Conservation (phyloP, 2,113 vertebrate genomes). For the Xyliphius kryptos region DNA sequence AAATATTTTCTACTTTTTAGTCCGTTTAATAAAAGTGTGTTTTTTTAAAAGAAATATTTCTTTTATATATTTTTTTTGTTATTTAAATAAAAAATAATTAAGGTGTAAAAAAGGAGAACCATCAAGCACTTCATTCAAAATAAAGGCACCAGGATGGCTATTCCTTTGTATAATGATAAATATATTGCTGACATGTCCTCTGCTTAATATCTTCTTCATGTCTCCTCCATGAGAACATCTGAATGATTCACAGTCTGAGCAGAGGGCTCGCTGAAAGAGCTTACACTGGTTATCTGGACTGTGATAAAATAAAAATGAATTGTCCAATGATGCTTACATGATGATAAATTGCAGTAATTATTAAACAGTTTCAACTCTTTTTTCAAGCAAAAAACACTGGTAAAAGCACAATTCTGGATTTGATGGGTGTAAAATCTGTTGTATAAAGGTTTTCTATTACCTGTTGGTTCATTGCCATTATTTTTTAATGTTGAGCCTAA, state of each 20-base stretch:
- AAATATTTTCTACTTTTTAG: too few species aligned
- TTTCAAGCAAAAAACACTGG: not conserved
- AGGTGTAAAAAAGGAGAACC: too few species aligned
- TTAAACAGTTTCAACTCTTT: constrained; percentile 12
- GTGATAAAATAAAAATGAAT: too few species aligned
- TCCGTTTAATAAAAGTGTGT: too few species aligned
- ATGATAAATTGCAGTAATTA: constrained; percentile 4
- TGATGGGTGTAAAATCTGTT: too few species aligned
- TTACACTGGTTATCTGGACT: constrained; percentile 23
- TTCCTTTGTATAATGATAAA: constrained; percentile 14
- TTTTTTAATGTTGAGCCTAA: too few species aligned
- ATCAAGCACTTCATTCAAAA: constrained; percentile 4
- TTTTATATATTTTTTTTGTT: too few species aligned
- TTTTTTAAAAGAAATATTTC: too few species aligned
- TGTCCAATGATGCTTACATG: constrained; percentile 1
- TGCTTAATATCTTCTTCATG: constrained; percentile 7
- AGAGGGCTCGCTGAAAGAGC: not conserved
- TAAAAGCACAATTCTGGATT: too few species aligned
- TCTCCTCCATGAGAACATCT: constrained; percentile 11
- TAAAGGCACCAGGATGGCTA: constrained; percentile 10
- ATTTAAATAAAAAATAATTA: not conserved
- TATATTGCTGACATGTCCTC: constrained; percentile 10
- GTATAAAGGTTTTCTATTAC: too few species aligned
- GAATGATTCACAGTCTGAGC: constrained; percentile 19
- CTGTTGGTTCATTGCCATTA: too few species aligned